phyloP scores from a whole-genome alignment of 1,140 invertebrate genomes.

The Steinernema khuongi region DNA sequence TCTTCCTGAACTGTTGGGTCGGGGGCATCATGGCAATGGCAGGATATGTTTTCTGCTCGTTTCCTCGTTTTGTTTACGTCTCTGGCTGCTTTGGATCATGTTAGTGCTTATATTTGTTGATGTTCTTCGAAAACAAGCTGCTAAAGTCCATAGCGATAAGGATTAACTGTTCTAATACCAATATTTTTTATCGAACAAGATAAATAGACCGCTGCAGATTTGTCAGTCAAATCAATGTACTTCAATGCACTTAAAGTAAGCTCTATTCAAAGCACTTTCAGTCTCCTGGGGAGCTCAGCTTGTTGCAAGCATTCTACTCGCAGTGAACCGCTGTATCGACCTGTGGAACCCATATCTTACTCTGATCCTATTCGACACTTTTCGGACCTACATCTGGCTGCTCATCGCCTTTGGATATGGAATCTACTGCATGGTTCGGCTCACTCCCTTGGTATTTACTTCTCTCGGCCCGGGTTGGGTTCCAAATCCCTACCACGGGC shows the following conservation, averaged over 20 bases:
- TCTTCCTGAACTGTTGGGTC: not conserved
- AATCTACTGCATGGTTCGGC: not conserved
- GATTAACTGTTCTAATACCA: not conserved
- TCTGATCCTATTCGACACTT: not conserved
- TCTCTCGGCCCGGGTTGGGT: not conserved
- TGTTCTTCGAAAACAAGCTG: not conserved
- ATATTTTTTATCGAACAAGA: not conserved
- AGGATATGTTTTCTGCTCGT: not conserved
- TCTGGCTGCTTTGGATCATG: not conserved
- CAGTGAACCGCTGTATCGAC: not conserved
- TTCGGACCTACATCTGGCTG: not conserved
- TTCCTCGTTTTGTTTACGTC: not conserved
- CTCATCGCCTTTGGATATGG: not conserved
- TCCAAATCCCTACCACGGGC: not conserved
- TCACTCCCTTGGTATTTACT: not conserved
- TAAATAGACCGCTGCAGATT: too few species aligned
- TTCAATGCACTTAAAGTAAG: not conserved
- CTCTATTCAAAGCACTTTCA: not conserved
- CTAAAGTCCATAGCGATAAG: not conserved
- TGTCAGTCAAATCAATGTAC: too few species aligned
- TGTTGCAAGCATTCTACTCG: not conserved
- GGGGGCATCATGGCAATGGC: not conserved
- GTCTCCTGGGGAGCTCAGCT: not conserved
- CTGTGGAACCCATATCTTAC: not conserved
- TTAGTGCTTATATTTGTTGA: not conserved